Evolutionary conservation across 1,140 invertebrate species (phyloP).

Genomic region (Pogonomyrmex californicus): DNA sequence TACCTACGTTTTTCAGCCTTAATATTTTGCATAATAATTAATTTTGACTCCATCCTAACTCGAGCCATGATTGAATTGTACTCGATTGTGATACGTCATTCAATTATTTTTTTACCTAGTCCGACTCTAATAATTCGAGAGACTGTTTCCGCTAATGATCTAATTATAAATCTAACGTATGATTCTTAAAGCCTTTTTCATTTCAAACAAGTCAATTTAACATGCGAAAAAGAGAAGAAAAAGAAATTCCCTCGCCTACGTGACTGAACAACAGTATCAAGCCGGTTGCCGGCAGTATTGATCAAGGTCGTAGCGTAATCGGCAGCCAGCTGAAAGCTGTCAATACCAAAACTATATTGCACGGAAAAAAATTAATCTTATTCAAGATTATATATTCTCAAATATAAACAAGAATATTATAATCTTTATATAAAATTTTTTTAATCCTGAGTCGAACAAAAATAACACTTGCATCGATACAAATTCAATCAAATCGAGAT

Average conservation of each 20-base stretch:
- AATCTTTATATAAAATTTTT: too few species aligned
- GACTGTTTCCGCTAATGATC: too few species aligned
- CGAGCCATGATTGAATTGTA: background rate
- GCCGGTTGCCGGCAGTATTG: background rate
- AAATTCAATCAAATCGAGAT: too few species aligned
- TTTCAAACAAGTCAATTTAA: too few species aligned
- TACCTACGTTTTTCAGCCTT: too few species aligned
- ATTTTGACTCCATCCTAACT: background rate
- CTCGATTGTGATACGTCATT: background rate
- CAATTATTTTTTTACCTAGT: background rate
- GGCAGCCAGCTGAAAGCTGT: background rate
- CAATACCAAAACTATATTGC: background rate
- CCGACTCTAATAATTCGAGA: background rate
- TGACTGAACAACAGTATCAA: background rate
- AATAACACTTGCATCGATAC: too few species aligned
- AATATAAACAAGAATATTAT: too few species aligned
- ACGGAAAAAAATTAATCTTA: too few species aligned
- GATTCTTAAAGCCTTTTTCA: background rate
- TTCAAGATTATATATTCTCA: too few species aligned
- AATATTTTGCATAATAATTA: too few species aligned
- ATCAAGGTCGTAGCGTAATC: constrained; percentile 48
- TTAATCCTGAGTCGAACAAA: too few species aligned
- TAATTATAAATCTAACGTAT: too few species aligned
- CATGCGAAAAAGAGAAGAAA: background rate
- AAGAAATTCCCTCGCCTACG: background rate